phyloP scores from a whole-genome alignment of 2,888 invertebrate species.

The Quadriops clusia region DNA sequence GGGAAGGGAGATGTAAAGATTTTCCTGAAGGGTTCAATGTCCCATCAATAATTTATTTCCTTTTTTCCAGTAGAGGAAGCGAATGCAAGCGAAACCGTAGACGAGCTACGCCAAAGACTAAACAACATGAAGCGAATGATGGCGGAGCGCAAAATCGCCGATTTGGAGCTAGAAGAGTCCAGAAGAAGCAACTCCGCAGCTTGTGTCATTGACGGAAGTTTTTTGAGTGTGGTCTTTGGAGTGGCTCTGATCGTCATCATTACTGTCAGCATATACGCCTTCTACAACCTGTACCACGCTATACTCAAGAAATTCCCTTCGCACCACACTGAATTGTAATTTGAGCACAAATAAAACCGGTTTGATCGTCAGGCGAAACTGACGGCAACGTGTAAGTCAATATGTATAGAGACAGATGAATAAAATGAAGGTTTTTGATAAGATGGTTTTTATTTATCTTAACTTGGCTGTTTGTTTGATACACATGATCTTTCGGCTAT shows the following conservation, averaged over 20 bases:
- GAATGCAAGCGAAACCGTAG: slow-evolving; percentile 53
- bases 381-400: no score
- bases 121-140: slow-evolving; percentile 72
- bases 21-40: no score
- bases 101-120: slow-evolving; percentile 64
- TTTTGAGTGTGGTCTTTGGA: slow-evolving; percentile 72
- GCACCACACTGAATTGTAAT: slow-evolving; percentile 69
- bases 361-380: no score
- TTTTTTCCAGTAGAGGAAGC: slow-evolving; percentile 7
- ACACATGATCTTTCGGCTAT: no score
- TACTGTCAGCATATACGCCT: slow-evolving; percentile 73
- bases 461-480: no score
- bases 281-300: slow-evolving; percentile 70
- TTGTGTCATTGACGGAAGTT: slow-evolving; percentile 71
- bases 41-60: background rate
- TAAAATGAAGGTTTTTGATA: no score
- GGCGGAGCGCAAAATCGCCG: slow-evolving; percentile 54
- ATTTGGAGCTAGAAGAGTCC: slow-evolving; percentile 36
- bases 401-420: no score
- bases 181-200: slow-evolving; percentile 27
- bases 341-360: no score
- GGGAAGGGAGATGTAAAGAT: no score
- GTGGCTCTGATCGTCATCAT: slow-evolving; percentile 66
- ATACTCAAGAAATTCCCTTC: slow-evolving; percentile 75
- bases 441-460: no score